Percentiles rank a stretch among this genome's conserved stretches.
Evolutionary conservation across 2,888 invertebrate species (phyloP).

Genomic region (Malachius bipustulatus): DNA sequence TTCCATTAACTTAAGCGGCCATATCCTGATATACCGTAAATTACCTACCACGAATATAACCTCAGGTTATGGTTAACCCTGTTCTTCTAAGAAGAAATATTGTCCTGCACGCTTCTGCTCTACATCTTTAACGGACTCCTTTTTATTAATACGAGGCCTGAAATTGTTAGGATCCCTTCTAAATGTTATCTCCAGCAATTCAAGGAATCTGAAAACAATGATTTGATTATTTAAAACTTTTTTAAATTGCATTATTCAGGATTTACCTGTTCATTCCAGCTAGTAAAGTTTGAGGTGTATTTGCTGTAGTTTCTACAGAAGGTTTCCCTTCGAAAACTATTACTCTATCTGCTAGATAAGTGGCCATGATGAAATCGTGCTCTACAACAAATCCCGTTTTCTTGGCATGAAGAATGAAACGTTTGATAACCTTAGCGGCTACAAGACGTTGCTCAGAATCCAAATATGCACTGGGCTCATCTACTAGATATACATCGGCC

Average conservation of each 20-base stretch:
- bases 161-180: slow-evolving; percentile 98
- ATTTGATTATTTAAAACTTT: no score
- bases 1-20: no score
- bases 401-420: slow-evolving; percentile 96
- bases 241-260: no score
- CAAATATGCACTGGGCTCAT: slow-evolving; percentile 97
- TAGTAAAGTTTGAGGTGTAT: slow-evolving; percentile 82
- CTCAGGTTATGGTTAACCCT: no score
- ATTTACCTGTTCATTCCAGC: no score
- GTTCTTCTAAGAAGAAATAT: slow-evolving; percentile 99
- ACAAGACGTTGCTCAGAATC: slow-evolving; percentile 99
- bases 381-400: slow-evolving; percentile 99
- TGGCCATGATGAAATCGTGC: slow-evolving; percentile 99
- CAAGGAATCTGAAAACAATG: slow-evolving; percentile 89
- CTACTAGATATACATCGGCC: slow-evolving; percentile 96
- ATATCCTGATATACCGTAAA: no score
- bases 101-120: slow-evolving; percentile 97
- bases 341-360: slow-evolving; percentile 95
- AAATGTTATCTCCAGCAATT: slow-evolving; percentile 93
- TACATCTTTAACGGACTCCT: slow-evolving; percentile 91
- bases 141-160: slow-evolving; percentile 95
- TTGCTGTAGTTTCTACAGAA: slow-evolving; percentile 79
- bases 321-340: slow-evolving; percentile 96
- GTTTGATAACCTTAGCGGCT: slow-evolving; percentile 97
- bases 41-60: no score